Evolutionary conservation across 2,113 vertebrate species (phyloP), one percentile per base, ranked within the genome.

Genomic region (Notarius lentiginosus): DNA sequence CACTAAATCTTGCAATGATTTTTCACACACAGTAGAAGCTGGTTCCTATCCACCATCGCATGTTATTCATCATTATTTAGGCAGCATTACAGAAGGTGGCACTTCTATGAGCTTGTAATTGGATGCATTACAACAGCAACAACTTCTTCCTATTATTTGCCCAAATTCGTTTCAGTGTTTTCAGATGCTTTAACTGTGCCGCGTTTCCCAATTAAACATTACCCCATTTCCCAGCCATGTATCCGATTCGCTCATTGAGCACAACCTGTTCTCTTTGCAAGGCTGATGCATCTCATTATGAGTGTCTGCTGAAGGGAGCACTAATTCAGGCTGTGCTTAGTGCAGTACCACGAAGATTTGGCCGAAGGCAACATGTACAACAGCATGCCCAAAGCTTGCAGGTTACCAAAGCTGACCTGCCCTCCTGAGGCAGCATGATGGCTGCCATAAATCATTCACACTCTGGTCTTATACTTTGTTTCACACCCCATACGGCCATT

Each of bases 361-460:
- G 63, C 65, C 47, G 47, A 86, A 80, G 86, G 85, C 84, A 75
- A 83, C 66, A 49, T 81, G 79, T 81, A 81, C 56, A 61, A 81
- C 56, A 81, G 79, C 56, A n/a, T 73, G 53, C 80, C 61, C 89
- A 89, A 87, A 90, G 92, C 91, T 91, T 91, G 91, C 91, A 91
- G 92, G 93, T 93, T 91, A 91, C 88, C 86, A 87, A 88, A 81
- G 76, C 84, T 89, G 88, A 88, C 89, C 90, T 77, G 22, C 70
- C 47, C 87, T 72, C 83, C 85, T 65, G 72, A 80, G 83, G 81
- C 63, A 55, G 60, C 77, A 86, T 84, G 84, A 70, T 70, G 79
- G 86, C 86, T 60, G 47, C 61, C 82, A 90, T 90, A 89, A 91
- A 90, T 91, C 88, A 89, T 89, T 89, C 86, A 90, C 80, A 72